Conservation (phyloP, 1,140 invertebrate genomes). For the Phthorimaea operculella region DNA sequence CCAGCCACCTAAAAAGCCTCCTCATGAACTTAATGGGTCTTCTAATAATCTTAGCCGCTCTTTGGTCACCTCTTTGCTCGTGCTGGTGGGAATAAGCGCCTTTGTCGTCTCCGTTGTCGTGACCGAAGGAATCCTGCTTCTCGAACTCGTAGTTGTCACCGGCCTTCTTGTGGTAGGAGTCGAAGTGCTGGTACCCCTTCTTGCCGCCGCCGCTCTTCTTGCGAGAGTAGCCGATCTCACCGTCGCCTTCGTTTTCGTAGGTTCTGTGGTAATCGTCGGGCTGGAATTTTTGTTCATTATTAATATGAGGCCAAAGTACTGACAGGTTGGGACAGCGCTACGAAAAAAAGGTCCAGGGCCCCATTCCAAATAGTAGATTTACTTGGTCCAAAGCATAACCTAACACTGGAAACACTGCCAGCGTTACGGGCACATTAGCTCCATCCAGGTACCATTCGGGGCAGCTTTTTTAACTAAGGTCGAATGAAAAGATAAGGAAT, state of each 20-base stretch:
- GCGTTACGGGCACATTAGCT: too few species aligned
- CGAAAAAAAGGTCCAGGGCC: too few species aligned
- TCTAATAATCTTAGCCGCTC: slow-evolving; percentile 8
- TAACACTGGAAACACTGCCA: too few species aligned
- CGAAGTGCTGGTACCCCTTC: slow-evolving; percentile 76
- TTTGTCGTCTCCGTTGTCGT: slow-evolving; percentile 48
- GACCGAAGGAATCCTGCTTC: slow-evolving; percentile 72
- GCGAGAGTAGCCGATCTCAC: slow-evolving; percentile 74
- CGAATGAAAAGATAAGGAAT: too few species aligned
- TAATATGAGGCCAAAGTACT: too few species aligned
- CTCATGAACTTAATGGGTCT: slow-evolving; percentile 22
- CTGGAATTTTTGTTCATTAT: slow-evolving; percentile 28
- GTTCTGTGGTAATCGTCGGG: slow-evolving; percentile 54
- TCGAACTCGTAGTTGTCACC: slow-evolving; percentile 78
- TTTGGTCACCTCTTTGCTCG: slow-evolving; percentile 47
- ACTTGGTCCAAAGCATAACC: too few species aligned
- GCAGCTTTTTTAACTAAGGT: too few species aligned
- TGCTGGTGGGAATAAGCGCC: slow-evolving; percentile 47
- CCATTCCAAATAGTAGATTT: neutral
- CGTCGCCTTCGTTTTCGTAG: slow-evolving; percentile 68
- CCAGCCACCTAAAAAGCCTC: slow-evolving; percentile 29
- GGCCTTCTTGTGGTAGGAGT: slow-evolving; percentile 77
- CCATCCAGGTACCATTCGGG: too few species aligned
- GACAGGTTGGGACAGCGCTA: too few species aligned
- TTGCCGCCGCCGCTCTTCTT: slow-evolving; percentile 73